Conservation (phyloP, 2,113 vertebrate genomes). For the Phalacrocorax aristotelis region DNA sequence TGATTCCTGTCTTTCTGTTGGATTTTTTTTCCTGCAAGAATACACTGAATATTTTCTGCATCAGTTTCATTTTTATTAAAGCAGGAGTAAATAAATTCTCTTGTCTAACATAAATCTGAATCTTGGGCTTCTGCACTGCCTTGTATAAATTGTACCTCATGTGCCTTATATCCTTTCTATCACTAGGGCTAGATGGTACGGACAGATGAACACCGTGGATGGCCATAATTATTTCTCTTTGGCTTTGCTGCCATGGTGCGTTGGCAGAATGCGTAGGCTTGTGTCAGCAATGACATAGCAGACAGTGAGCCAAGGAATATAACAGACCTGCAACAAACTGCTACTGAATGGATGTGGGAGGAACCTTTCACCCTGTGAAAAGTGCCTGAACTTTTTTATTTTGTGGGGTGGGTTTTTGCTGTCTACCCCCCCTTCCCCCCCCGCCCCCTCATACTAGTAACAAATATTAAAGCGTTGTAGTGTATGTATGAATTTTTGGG, state of each 20-base stretch:
- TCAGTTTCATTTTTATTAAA: background rate
- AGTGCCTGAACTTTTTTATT: background rate
- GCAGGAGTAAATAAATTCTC: background rate
- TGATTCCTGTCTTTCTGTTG: background rate
- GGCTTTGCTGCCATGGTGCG: background rate
- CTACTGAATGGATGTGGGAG: background rate
- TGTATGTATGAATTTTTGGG: background rate
- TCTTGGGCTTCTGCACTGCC: background rate
- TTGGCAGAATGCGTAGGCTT: background rate
- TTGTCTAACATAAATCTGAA: background rate
- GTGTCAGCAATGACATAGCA: background rate
- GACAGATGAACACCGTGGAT: background rate
- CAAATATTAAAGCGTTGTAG: background rate
- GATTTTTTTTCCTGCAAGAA: background rate
- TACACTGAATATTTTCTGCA: background rate
- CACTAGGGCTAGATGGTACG: too few species aligned
- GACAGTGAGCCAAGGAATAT: background rate
- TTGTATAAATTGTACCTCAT: background rate
- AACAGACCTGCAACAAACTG: background rate
- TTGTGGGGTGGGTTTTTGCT: background rate
- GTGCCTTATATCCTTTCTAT: background rate
- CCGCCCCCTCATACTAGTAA: background rate
- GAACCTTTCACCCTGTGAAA: background rate
- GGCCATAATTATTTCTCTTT: background rate
- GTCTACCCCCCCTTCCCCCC: rapidly evolving